Evolutionary conservation across 2,113 vertebrate genomes (phyloP).

Genomic region (Verasper variegatus): DNA sequence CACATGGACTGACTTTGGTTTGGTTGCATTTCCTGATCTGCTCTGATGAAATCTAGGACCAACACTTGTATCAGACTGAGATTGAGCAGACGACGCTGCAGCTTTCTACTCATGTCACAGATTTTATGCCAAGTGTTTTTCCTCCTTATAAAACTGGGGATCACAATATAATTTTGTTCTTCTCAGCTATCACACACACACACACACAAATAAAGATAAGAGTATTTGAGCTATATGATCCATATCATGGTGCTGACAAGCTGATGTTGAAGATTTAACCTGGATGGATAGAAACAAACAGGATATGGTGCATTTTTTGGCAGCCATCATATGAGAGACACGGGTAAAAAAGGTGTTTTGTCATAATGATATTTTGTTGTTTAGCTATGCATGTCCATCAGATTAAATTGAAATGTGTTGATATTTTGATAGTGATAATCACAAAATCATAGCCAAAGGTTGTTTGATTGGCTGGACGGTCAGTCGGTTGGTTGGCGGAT

Average conservation of each 20-base stretch:
- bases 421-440: not conserved
- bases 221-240: slow-evolving; percentile 17
- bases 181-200: slow-evolving; percentile 1
- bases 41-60: slow-evolving; percentile 13
- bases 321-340: too few species aligned
- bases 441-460: not conserved
- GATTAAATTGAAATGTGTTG: too few species aligned
- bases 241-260: slow-evolving; percentile 54
- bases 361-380: not conserved
- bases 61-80: slow-evolving; percentile 25
- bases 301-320: too few species aligned
- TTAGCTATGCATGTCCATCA: too few species aligned
- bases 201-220: not conserved
- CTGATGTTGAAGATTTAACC: slow-evolving; percentile 38
- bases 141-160: slow-evolving; percentile 11
- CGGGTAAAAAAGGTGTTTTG: too few species aligned
- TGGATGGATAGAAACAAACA: not conserved
- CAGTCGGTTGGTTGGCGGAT: too few species aligned
- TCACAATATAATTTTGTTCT: not conserved
- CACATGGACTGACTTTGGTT: slow-evolving; percentile 50
- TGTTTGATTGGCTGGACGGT: not conserved
- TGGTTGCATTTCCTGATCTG: slow-evolving; percentile 12
- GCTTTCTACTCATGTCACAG: not conserved
- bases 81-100: not conserved
- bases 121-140: slow-evolving; percentile 1